A percentile compares a stretch with the other conserved stretches of the same genome.
Conservation (phyloP, 2,113 vertebrate genomes). For the Brienomyrus longianalis region DNA sequence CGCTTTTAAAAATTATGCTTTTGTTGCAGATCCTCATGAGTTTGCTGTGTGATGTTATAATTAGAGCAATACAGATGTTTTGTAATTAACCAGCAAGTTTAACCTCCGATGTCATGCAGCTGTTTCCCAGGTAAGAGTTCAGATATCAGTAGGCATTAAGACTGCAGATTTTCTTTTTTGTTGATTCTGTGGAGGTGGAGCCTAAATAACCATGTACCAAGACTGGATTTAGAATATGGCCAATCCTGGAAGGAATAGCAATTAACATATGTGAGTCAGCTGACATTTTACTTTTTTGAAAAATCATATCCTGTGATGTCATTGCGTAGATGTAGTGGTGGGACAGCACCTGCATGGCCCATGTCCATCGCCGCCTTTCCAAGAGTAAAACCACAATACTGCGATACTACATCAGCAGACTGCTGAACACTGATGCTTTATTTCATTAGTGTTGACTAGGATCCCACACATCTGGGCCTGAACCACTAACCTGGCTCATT, state of each 20-base stretch:
- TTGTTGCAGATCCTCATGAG: background rate
- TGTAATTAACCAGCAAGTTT: background rate
- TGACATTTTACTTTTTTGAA: background rate
- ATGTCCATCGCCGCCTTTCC: background rate
- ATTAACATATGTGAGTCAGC: background rate
- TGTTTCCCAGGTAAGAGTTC: background rate
- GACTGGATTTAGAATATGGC: background rate
- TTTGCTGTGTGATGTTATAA: background rate
- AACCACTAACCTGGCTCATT: background rate
- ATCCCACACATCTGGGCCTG: background rate
- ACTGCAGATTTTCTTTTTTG: background rate
- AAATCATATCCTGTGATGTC: background rate
- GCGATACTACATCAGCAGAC: background rate
- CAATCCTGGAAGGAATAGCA: background rate
- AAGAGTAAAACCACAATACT: background rate
- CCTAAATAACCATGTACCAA: background rate
- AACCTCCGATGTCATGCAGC: background rate
- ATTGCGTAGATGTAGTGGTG: background rate
- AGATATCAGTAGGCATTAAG: background rate
- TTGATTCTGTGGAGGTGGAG: background rate
- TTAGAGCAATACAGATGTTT: background rate
- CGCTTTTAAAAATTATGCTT: background rate
- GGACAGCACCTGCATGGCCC: background rate
- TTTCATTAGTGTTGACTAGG: background rate
- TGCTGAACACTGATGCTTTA: background rate